Conservation (phyloP, 1,140 invertebrate genomes). For the Sogatella furcifera region DNA sequence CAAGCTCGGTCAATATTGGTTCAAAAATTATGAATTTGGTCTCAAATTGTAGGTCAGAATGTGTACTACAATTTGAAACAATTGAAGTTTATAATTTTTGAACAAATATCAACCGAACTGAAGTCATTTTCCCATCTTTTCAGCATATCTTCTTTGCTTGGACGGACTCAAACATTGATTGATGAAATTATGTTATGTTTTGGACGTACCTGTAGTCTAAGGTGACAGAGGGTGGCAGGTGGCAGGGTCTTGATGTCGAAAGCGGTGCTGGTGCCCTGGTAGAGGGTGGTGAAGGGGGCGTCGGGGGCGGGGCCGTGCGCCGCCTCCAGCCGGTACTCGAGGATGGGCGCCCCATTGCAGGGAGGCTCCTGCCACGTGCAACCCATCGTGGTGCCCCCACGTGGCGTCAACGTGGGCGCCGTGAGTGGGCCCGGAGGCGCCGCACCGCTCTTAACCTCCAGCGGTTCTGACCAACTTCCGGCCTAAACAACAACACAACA, state of each 20-base stretch:
- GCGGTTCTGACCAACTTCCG: slow-evolving; percentile 61
- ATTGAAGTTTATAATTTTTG: too few species aligned
- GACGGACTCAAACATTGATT: too few species aligned
- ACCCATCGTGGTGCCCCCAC: slow-evolving; percentile 49
- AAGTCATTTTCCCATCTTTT: too few species aligned
- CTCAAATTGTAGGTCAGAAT: too few species aligned
- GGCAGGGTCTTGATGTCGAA: slow-evolving; percentile 58
- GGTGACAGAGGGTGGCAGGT: slow-evolving; percentile 67
- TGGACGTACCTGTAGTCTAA: slow-evolving; percentile 56
- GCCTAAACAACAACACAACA: slow-evolving; percentile 30
- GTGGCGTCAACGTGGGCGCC: slow-evolving; percentile 40
- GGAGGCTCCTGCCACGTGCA: slow-evolving; percentile 58
- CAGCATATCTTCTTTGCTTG: too few species aligned
- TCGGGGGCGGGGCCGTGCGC: slow-evolving; percentile 38
- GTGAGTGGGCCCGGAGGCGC: slow-evolving; percentile 60
- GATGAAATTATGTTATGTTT: too few species aligned
- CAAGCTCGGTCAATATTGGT: too few species aligned
- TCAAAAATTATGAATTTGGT: too few species aligned
- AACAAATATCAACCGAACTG: too few species aligned
- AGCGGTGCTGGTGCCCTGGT: slow-evolving; percentile 38
- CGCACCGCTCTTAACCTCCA: slow-evolving; percentile 65
- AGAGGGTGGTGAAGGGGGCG: slow-evolving; percentile 36
- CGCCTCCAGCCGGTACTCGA: slow-evolving; percentile 68
- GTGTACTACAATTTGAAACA: too few species aligned
- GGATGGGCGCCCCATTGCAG: slow-evolving; percentile 65